Conservation (phyloP, 2,113 vertebrate genomes). For the Crocuta crocuta region DNA sequence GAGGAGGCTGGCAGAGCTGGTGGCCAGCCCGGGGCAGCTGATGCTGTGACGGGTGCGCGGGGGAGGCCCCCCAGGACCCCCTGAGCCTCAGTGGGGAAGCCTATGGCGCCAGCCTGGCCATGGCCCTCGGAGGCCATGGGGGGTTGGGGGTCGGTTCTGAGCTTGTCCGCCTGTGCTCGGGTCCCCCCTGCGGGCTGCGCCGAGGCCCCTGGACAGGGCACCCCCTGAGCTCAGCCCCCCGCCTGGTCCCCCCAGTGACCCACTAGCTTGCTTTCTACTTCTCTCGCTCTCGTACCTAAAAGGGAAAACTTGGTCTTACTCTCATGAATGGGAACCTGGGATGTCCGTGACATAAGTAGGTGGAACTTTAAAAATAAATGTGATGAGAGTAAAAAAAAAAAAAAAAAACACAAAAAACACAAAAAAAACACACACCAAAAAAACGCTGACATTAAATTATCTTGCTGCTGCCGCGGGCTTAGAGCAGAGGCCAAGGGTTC, state of each 20-base stretch:
- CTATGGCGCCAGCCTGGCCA: neutral
- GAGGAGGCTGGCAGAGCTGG: too few relatives aligned
- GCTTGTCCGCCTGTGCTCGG: neutral
- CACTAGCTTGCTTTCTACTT: neutral
- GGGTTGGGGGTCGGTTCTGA: neutral
- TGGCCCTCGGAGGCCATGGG: neutral
- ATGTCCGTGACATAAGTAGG: neutral
- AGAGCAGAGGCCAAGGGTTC: neutral
- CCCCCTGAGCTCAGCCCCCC: too few relatives aligned
- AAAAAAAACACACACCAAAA: neutral
- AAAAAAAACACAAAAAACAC: neutral
- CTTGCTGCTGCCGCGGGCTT: accelerated
- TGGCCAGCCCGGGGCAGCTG: neutral
- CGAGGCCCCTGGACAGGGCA: neutral
- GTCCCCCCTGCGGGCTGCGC: too few relatives aligned
- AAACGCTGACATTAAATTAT: neutral
- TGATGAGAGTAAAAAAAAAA: neutral
- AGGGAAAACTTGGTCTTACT: neutral
- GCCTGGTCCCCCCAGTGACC: neutral
- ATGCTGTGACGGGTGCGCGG: too few relatives aligned
- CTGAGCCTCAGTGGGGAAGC: accelerated
- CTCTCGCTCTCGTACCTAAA: neutral
- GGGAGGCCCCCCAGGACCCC: neutral
- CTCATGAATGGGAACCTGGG: neutral
- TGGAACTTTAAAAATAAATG: neutral